Base-by-base conservation (phyloP, 2,797 vertebrate species). In the Silurus lanzhouensis region DNA sequence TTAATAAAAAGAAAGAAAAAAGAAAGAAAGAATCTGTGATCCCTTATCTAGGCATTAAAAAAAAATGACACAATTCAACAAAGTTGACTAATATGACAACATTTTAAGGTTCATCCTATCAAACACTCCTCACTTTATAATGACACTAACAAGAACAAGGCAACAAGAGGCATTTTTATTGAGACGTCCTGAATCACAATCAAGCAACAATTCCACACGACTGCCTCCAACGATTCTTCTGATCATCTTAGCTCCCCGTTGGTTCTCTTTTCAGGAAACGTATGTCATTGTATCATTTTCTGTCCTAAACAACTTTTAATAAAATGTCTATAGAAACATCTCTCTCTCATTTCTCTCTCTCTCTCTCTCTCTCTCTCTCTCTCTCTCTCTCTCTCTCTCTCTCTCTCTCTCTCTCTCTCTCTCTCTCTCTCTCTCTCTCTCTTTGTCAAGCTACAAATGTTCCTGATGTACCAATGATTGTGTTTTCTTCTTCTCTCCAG, bases 31-130 rank as follows among this genome's bases (percentile, higher is more conserved):
- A 31, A 31, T 38, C 38, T 38, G 38, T 38, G 38, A 87, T 83
- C 57, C 68, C 27, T 89, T 84, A 4, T 86, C 58, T 27, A 68
- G 48, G 83, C 81, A 83, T 88, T 68, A 81, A 86, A 88, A 80
- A 68, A 68, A 25, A 58, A 81, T 64, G 38, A 84, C 52, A 64
- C 44, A 20, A 7, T 61, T 61, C 58, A 64, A 63, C 44, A 25
- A n/a, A 20, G 61, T 9, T 3, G 31, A 15, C 81, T 61, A 83
- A 74, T 72, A 52, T 14, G 0, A 27, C 64, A 82, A n/a, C 15
- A 22, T 52, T 38, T 8, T 9, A 19, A 44, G 27, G 7, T 70
- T 38, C 27, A 4, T 68, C 19, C 20, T 46, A 4, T 71, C 4
- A 15, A 71, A 44, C 20, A 71, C 38, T 71, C 38, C 31, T 46